A percentile compares a stretch with the other conserved stretches of the same genome.
phyloP scores from a whole-genome alignment of 2,113 vertebrate species.

The Trematomus loennbergii region DNA sequence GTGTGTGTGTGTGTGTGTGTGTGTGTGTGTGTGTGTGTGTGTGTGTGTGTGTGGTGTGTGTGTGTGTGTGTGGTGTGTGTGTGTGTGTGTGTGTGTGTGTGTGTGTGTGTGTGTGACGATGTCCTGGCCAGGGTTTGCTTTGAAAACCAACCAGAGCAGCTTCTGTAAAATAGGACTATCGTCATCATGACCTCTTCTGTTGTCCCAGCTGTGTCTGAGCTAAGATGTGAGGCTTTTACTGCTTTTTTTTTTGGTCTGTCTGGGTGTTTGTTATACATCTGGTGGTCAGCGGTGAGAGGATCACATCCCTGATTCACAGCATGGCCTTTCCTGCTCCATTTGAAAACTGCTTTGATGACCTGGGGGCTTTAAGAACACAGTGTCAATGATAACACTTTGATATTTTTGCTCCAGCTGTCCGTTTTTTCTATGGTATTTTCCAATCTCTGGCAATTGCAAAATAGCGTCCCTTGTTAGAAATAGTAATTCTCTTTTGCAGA shows the following conservation, averaged over 20 bases:
- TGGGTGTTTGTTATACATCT: constrained; percentile 70
- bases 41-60: constrained; percentile 12
- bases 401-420: constrained; percentile 69
- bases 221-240: constrained; percentile 64
- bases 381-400: constrained; percentile 72
- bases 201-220: constrained; percentile 79
- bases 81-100: constrained; percentile 5
- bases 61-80: constrained; percentile 18
- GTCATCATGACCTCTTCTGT: constrained; percentile 72
- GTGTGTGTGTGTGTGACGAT: constrained; percentile 15
- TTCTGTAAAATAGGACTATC: constrained; percentile 59
- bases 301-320: constrained; percentile 74
- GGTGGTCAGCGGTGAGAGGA: constrained; percentile 74
- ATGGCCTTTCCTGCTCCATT: constrained; percentile 79
- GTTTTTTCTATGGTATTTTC: constrained; percentile 60
- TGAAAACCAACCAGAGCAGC: constrained; percentile 59
- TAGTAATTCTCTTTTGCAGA: constrained; percentile 7
- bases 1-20: constrained; percentile 15
- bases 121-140: constrained; percentile 65
- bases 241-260: constrained; percentile 21
- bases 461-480: constrained; percentile 8
- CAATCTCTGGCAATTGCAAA: constrained; percentile 24
- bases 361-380: constrained; percentile 66
- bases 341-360: constrained; percentile 79
- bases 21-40: neutral